phyloP scores from a whole-genome alignment of 2,797 vertebrate genomes.

The Morus bassanus region DNA sequence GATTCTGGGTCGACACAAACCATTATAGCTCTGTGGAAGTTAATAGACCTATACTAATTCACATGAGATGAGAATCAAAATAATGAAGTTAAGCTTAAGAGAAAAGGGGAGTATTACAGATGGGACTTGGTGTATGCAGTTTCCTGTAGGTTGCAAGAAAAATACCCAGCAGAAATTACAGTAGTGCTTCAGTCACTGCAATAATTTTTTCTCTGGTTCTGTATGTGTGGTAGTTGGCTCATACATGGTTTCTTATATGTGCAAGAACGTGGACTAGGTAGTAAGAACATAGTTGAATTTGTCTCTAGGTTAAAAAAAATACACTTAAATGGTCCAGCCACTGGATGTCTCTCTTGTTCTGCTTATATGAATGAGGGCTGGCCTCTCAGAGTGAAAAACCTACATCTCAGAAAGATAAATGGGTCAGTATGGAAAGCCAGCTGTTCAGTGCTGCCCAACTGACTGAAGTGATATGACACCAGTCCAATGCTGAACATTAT shows the following conservation, averaged over 20 bases:
- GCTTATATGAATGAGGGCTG: neutral
- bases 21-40: neutral
- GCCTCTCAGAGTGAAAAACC: neutral
- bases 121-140: neutral
- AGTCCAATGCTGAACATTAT: neutral
- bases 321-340: neutral
- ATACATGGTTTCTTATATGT: fast-evolving
- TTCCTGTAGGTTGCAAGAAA: neutral
- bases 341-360: constrained; percentile 40
- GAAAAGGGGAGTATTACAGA: neutral
- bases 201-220: neutral
- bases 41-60: neutral
- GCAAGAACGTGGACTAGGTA: fast-evolving
- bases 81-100: neutral
- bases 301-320: neutral
- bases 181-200: neutral
- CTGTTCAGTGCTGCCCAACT: neutral
- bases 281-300: fast-evolving
- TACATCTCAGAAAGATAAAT: fast-evolving
- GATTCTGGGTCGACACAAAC: neutral
- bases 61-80: neutral
- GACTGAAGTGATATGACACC: neutral
- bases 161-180: neutral
- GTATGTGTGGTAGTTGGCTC: neutral
- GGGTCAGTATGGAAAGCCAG: neutral